Conservation (phyloP, 2,888 invertebrate genomes). For the Drosophila setosimentum region DNA sequence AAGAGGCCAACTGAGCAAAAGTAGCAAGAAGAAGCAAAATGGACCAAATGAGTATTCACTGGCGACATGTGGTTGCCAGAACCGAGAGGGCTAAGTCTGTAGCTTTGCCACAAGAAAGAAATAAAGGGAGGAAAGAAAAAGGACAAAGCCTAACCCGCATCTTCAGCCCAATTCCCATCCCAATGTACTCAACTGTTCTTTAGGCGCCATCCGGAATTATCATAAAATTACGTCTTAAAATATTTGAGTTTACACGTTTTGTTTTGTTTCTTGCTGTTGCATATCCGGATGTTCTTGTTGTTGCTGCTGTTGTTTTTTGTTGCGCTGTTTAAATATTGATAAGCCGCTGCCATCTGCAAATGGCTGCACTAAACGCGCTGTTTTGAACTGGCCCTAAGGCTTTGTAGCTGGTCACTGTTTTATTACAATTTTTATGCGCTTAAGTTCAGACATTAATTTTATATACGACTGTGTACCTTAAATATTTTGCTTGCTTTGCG, state of each 20-base stretch:
- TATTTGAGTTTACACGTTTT: constrained; percentile 46
- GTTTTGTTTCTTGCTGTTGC: constrained; percentile 26
- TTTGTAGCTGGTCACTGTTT: constrained; percentile 54
- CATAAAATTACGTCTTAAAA: constrained; percentile 57
- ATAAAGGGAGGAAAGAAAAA: background rate
- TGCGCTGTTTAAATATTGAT: constrained; percentile 75
- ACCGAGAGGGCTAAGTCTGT: background rate
- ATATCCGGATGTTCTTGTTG: constrained; percentile 5
- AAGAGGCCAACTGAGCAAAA: constrained; percentile 9
- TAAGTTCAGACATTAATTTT: constrained; percentile 62
- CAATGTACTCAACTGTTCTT: constrained; percentile 11
- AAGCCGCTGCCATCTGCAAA: constrained; percentile 49
- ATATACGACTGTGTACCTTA: constrained; percentile 18
- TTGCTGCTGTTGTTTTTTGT: constrained; percentile 24
- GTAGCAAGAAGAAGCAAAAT: constrained; percentile 18
- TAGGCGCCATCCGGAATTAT: constrained; percentile 28
- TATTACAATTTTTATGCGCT: constrained; percentile 58
- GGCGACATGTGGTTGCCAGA: constrained; percentile 31
- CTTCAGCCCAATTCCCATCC: background rate
- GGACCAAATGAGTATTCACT: constrained; percentile 18
- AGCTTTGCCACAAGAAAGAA: constrained; percentile 2
- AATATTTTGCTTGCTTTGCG: constrained; percentile 39
- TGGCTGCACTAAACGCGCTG: constrained; percentile 4
- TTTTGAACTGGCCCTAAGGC: constrained; percentile 1
- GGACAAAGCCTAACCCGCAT: constrained; percentile 1